Evolutionary conservation across 2,888 invertebrate species (phyloP).

Genomic region (Idaea biselata): DNA sequence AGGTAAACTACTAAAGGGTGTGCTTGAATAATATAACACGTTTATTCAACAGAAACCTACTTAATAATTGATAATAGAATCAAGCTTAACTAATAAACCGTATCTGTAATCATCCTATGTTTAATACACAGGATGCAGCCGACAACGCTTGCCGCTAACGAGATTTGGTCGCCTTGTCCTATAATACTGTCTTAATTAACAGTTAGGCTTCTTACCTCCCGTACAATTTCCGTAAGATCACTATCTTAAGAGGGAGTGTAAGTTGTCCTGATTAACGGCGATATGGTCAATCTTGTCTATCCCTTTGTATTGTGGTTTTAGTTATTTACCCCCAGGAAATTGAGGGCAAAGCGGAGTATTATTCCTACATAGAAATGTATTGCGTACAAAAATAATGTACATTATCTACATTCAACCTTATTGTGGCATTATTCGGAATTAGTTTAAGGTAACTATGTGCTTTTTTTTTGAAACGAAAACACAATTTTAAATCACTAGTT

Average conservation of each 20-base stretch:
- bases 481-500: too few species aligned
- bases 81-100: background rate
- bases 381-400: too few species aligned
- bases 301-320: background rate
- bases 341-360: too few species aligned
- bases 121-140: constrained; percentile 23
- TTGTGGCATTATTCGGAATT: too few species aligned
- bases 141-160: constrained; percentile 42
- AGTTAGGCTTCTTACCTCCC: constrained; percentile 21
- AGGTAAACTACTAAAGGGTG: background rate
- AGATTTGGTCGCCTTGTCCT: constrained; percentile 37
- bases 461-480: too few species aligned
- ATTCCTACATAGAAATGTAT: too few species aligned
- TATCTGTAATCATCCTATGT: constrained; percentile 4
- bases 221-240: constrained; percentile 30
- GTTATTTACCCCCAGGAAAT: background rate
- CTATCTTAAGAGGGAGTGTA: constrained; percentile 10
- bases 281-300: constrained; percentile 16
- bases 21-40: background rate
- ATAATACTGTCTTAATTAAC: constrained; percentile 24
- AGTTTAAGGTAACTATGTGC: too few species aligned
- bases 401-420: too few species aligned
- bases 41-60: background rate
- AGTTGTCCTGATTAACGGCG: constrained; percentile 16
- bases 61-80: background rate